Base-by-base conservation (phyloP, 2,797 vertebrate species). In the Neoniphon sammara region DNA sequence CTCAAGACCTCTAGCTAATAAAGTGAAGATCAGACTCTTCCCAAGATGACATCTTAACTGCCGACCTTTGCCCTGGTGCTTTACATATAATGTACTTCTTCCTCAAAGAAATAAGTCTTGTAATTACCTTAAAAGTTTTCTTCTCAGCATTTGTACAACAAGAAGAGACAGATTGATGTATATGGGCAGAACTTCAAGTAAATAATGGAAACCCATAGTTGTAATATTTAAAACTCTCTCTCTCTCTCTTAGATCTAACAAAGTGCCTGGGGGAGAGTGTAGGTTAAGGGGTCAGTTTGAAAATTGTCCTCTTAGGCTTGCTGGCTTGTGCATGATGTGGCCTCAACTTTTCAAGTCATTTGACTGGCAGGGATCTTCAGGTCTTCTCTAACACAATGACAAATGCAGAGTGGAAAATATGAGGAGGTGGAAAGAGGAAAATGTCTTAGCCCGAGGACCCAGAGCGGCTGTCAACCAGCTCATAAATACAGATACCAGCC, bases 371-470 rank as follows among this genome's bases (percentile, higher is more conserved):
- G 42, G n/a, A 63, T 70, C 1, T 58, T 79, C 27, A 36, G 53
- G 21, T 52, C 15, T 56, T 54, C 7, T 9, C 6, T 17, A 31
- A 82, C 64, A 59, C 59, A 78, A 73, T 60, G 79, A 82, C 63
- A 79, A 75, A 79, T 80, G 62, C 54, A 79, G 58, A 77, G 36
- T 47, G 64, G 69, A 82, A 85, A 75, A 54, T 60, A 47, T 65
- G 65, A 73, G 44, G 60, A 67, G 46, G 67, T 65, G 44, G 66
- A 74, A 75, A 77, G 66, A 58, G 65, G 30, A 62, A 69, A 76
- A 73, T 44, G 58, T 18, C 15, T 57, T 71, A 36, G 27, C 65
- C 60, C 0, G 4, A 55, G 65, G 77, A 69, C 55, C 14, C 12
- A 31, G 14, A 52, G 39, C 15, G 20, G 56, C 74, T 78, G 58